Evolutionary conservation across 2,888 invertebrate genomes (phyloP), one percentile per base, ranked within the genome.

Genomic region (Chrysolina haemoptera): DNA sequence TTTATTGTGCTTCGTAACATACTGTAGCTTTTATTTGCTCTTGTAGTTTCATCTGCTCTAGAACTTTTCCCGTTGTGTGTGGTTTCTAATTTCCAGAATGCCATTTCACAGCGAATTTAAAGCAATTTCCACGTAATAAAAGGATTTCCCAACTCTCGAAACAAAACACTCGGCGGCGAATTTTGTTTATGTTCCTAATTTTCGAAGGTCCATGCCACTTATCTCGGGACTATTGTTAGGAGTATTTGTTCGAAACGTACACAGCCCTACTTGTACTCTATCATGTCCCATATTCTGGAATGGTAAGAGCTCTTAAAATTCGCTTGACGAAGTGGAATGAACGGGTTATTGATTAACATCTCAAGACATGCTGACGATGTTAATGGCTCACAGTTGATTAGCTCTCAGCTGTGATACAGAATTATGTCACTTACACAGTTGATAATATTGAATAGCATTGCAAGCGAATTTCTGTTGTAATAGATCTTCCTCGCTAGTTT

Each of bases 331-430:
- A 65, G 65, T 43, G 20, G 27, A 59, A 59, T 14, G 40, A 18
- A 53, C 53, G 27, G 40, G 27, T 59, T 67, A 67, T 67, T 35
- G 67, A 67, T 67, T 53, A 67, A 67, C 41, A 67, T 67, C 53
- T 67, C 53, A 67, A 53, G 67, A 50, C 67, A 67, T 67, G 67
- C 67, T 67, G 67, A 67, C 67, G 67, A 67, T 59, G 59, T 59
- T 59, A 59, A 59, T 59, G 59, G 59, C 59, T 59, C 59, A n/a
- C 59, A 35, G 59, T 59, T 59, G 59, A 59, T 22, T 22, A 59
- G 59, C 8, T 27, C 22, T 14, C 59, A 35, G 59, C 59, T 16
- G 59, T 59, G 22, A 27, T 16, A 27, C n/a, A 10, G 59, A 59
- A 59, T 35, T n/a, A 27, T 59, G 59, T 27, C 59, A 59, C 59